Evolutionary conservation across 2,113 vertebrate species (phyloP), one percentile per base, ranked within the genome.

Genomic region (Gopherus flavomarginatus): DNA sequence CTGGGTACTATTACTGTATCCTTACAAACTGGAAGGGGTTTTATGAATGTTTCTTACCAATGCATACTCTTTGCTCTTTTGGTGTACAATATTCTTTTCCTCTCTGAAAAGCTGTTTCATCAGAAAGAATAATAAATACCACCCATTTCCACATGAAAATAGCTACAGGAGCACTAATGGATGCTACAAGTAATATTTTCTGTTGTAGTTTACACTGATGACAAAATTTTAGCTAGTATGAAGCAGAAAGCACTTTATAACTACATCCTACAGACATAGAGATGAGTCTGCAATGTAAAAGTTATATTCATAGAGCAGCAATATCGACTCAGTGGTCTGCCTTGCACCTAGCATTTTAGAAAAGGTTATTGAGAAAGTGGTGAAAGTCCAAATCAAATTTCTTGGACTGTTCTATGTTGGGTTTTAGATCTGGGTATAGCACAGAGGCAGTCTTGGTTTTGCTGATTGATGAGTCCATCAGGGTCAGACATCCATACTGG

Each of bases 11-110:
- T 52, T 89, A 72, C 56, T 38, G 1, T 42, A 89, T 72, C 81
- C 86, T 83, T 85, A 72, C 1, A 5, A 72, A 79, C 1, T 78
- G 90, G 87, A 86, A 50, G 1, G 5, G 90, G 69, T 81, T 93
- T 94, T 93, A 84, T 78, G 59, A 88, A 87, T 17, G 72, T 89
- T 86, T n/a, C 47, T 83, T 86, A 19, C 35, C 54, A 9, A 3
- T 42, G 90, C 65, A 83, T 89, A 22, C 54, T 93, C 57, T 90
- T 79, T 54, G 11, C 75, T 84, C 86, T 77, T 83, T 38, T 3
- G 42, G 59, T 75, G 47, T 44, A 59, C 65, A 78, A 11, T 72
- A 38, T 19, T 38, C 5, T 69, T 69, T 72, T 72, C n/a, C 65
- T 72, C n/a, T 72, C 19, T 38, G n/a, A 54, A 85, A 90, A 81